Percentiles rank a stretch among this genome's conserved stretches.
Conservation (phyloP, 2,888 invertebrate genomes). For the Rotaria macrura region DNA sequence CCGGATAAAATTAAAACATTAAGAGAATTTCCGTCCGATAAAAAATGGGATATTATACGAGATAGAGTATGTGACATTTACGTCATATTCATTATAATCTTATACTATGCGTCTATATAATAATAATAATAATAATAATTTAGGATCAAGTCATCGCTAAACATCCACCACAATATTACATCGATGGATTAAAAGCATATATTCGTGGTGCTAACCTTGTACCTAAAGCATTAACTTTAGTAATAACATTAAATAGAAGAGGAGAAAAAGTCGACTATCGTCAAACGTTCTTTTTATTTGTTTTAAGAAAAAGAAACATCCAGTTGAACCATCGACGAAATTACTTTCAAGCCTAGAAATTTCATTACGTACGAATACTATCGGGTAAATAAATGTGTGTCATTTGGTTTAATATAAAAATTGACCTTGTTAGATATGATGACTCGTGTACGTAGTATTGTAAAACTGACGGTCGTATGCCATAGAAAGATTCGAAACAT, state of each 20-base stretch:
- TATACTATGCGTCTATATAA: background rate
- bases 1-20: constrained; percentile 89
- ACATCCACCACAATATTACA: constrained; percentile 87
- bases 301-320: constrained; percentile 85
- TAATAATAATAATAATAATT: constrained; percentile 73
- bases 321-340: constrained; percentile 87
- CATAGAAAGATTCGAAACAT: too few relatives aligned
- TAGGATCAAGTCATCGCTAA: constrained; percentile 87
- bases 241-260: constrained; percentile 35
- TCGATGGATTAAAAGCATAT: constrained; percentile 84
- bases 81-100: background rate
- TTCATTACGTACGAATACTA: constrained; percentile 92
- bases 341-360: constrained; percentile 94
- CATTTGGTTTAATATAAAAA: too few relatives aligned
- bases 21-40: constrained; percentile 74
- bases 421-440: too few relatives aligned
- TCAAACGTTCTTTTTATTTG: background rate
- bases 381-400: constrained; percentile 62
- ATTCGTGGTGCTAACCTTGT: constrained; percentile 19
- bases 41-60: constrained; percentile 62
- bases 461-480: too few relatives aligned
- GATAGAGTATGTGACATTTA: background rate
- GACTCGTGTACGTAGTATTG: too few relatives aligned
- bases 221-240: background rate
- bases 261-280: constrained; percentile 27